Base-by-base conservation (phyloP, 2,888 invertebrate species). In the Microplitis manilae region DNA sequence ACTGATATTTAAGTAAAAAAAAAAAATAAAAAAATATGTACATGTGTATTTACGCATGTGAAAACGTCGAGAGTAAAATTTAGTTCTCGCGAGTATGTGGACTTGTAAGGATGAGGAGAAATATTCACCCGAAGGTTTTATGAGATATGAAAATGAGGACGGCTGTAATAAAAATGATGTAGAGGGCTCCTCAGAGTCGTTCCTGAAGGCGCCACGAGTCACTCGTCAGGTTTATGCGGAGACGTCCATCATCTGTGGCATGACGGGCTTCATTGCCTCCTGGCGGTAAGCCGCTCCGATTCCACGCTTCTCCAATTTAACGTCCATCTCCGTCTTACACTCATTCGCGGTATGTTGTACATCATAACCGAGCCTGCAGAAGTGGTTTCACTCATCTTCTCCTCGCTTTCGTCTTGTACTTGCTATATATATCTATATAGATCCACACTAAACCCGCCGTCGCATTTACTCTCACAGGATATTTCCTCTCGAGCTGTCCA, bases 231-330 rank as follows among this genome's bases (percentile, higher is more conserved):
- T 89, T 89, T 89, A 89, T 88, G 89, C 88, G 83, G 85, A 86
- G 86, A 88, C 87, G 90, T 90, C 90, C 90, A 90, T 90, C 90
- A 90, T 88, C 85, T 81, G 83, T 85, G 81, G 83, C 83, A 85
- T 90, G 90, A 90, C 90, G 85, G 88, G 88, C 88, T 89, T 88
- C 90, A 90, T 90, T 90, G 90, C 90, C 89, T 87, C 83, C 85
- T 85, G 87, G 87, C 83, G 81, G 81, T 77, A 77, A 77, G 83
- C 78, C 83, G 83, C 86, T 85, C 85, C 85, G 86, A 83, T 85
- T 87, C 84, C 83, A 83, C 84, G 84, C 83, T 85, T 86, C 84
- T 83, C 84, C 80, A 79, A 81, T 75, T 78, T 79, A 78, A 75
- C 77, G 72, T 81, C 77, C 67, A 73, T 68, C 69, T 64, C 72